These are phyloP conservation scores for Papilio elwesi DNA, from an alignment of 2,888 invertebrate species.

Conservation along the genomic window DNA sequence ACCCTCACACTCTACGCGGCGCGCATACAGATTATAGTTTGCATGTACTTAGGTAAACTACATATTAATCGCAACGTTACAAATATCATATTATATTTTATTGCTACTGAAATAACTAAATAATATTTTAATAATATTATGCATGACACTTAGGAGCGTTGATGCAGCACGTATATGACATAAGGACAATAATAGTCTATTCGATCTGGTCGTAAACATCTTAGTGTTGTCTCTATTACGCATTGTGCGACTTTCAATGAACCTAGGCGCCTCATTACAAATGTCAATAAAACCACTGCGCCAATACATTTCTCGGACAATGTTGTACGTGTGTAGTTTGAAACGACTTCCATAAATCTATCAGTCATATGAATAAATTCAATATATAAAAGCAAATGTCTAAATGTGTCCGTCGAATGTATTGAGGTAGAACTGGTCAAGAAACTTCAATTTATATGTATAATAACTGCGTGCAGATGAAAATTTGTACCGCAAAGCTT, in stretches of 20 bases:
- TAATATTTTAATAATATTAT: conserved; percentile 26
- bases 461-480: not conserved
- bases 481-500: not conserved
- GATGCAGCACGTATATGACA: conserved; percentile 58
- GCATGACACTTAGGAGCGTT: conserved; percentile 41
- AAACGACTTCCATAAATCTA: conserved; percentile 35
- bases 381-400: conserved; percentile 36
- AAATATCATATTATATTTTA: too few relatives aligned
- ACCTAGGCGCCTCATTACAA: conserved; percentile 39
- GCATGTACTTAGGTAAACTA: too few relatives aligned
- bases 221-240: conserved; percentile 59
- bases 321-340: conserved; percentile 21
- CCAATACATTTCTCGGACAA: conserved; percentile 27
- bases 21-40: too few relatives aligned
- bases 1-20: too few relatives aligned
- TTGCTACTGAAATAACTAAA: too few relatives aligned
- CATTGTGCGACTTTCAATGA: conserved; percentile 58
- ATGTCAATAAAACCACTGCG: conserved; percentile 29
- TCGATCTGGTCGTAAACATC: conserved; percentile 60
- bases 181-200: conserved; percentile 58
- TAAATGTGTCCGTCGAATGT: conserved; percentile 24
- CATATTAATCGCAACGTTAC: too few relatives aligned
- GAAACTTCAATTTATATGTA: not conserved
- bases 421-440: conserved; percentile 19
- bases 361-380: conserved; percentile 36